Base-by-base conservation (phyloP, 2,888 invertebrate genomes). In the Melanophora roralis region DNA sequence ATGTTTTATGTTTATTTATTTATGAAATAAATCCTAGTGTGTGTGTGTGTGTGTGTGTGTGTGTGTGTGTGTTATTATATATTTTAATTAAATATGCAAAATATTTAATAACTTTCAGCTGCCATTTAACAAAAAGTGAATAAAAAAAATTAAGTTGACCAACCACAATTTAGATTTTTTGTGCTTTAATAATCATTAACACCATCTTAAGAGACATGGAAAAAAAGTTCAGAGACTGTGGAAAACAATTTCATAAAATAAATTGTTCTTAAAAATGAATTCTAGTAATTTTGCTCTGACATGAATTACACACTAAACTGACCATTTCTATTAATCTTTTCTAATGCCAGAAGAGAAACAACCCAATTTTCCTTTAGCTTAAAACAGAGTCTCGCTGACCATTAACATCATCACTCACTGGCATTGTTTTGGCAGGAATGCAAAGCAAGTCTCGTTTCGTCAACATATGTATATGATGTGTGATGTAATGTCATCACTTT, bases 401-500 rank as follows among this genome's bases (percentile, higher is more conserved):
- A 80, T 16, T 36, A 69, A 16, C 51, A 53, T 27, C 16, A 5
- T 9, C 34, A 27, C n/a, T n/a, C n/a, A n/a, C n/a, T n/a, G n/a
- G 0, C 51, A 21, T 19, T 8, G 27, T 40, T 60, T 60, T 21
- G 4, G 8, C 4, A 64, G 40, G 23, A 49, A 51, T 14, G 19
- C n/a, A 49, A n/a, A 36, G n/a, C n/a, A 60, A 38, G 59, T 21
- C 6, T 38, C 27, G 32, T 36, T 55, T 67, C 67, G 74, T 74
- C 74, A 67, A 60, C 74, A 74, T 74, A 67, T n/a, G n/a, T n/a
- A n/a, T 74, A 74, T 73, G 65, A 71, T 75, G 79, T 79, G 76
- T 80, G 80, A 80, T 80, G 80, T 80, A 76, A 80, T 64, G 64
- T 64, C 76, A 76, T 80, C 80, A 80, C 80, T 76, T 80, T 80